Evolutionary conservation across 1,140 invertebrate species (phyloP).

Genomic region (Argopecten irradians): DNA sequence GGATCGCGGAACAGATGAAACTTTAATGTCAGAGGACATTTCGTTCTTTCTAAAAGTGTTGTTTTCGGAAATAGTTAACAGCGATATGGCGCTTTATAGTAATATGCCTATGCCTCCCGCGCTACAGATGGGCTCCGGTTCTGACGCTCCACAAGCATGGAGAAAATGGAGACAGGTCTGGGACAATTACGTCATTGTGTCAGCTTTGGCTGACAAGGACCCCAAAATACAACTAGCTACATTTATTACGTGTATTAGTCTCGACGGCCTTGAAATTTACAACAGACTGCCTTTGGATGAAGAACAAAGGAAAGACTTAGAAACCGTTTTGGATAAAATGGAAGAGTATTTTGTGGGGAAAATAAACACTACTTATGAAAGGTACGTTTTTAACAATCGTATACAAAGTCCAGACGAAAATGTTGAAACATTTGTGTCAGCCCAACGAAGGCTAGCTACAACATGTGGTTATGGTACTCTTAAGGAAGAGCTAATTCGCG

Average conservation of each 20-base stretch:
- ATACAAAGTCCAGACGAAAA: neutral
- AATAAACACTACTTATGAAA: constrained; percentile 34
- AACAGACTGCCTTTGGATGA: constrained; percentile 28
- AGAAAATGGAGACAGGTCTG: constrained; percentile 25
- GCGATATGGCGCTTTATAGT: neutral
- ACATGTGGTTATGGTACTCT: no score
- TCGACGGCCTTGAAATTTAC: constrained; percentile 25
- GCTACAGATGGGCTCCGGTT: neutral
- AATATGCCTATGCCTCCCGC: neutral
- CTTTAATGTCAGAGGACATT: neutral
- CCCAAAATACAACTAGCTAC: neutral
- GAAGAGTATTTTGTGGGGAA: constrained; percentile 31
- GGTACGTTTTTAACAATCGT: constrained; percentile 31
- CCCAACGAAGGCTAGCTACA: no score
- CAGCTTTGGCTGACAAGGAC: neutral
- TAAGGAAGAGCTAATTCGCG: no score
- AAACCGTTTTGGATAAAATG: neutral
- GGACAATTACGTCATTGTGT: constrained; percentile 29
- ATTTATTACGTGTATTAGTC: constrained; percentile 29
- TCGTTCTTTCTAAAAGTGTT: no score
- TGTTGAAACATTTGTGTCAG: no score
- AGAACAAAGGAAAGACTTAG: neutral
- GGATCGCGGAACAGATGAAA: neutral
- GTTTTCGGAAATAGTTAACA: neutral
- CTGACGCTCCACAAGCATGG: neutral